Percentiles rank a stretch among this genome's conserved stretches.
These are phyloP conservation scores for Turdus rufiventris DNA, from an alignment of 2,113 vertebrate species.

Conservation along the genomic window DNA sequence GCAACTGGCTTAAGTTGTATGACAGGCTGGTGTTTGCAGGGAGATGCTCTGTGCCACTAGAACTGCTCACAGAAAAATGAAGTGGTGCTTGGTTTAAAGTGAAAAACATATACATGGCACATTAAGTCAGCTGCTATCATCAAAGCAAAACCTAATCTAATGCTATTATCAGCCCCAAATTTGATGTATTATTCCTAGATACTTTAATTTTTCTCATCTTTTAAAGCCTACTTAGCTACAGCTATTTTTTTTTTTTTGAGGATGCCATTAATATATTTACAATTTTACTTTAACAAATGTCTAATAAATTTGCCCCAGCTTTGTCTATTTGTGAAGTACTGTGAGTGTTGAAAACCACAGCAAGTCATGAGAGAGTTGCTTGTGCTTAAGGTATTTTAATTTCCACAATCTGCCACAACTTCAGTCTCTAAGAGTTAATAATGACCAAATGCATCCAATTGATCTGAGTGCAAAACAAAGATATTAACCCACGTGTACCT, in stretches of 20 bases:
- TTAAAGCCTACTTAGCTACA: background rate
- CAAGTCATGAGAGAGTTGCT: background rate
- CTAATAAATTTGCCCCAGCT: background rate
- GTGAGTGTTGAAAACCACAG: background rate
- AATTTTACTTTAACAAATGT: background rate
- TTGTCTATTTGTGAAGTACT: background rate
- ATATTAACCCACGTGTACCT: background rate
- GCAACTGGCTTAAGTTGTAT: constrained; percentile 61
- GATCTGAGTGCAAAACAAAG: background rate
- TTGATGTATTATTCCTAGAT: background rate
- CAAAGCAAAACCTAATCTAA: background rate
- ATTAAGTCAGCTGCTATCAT: constrained; percentile 22
- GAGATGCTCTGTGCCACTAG: constrained; percentile 47
- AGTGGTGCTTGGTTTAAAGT: constrained; percentile 60
- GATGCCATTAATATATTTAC: background rate
- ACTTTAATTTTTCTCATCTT: background rate
- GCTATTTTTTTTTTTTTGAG: background rate
- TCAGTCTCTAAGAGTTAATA: background rate
- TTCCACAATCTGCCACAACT: background rate
- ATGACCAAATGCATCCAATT: background rate
- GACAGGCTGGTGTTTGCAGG: constrained; percentile 65
- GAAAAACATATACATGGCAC: constrained; percentile 55
- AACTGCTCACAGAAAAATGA: constrained; percentile 38
- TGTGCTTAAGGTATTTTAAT: background rate
- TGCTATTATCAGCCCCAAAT: background rate